Evolutionary conservation across 53 echinoderm and acorn worm species (phyloP), one percentile per base, ranked within the genome.

Genomic region (Pentamera pediparva): DNA sequence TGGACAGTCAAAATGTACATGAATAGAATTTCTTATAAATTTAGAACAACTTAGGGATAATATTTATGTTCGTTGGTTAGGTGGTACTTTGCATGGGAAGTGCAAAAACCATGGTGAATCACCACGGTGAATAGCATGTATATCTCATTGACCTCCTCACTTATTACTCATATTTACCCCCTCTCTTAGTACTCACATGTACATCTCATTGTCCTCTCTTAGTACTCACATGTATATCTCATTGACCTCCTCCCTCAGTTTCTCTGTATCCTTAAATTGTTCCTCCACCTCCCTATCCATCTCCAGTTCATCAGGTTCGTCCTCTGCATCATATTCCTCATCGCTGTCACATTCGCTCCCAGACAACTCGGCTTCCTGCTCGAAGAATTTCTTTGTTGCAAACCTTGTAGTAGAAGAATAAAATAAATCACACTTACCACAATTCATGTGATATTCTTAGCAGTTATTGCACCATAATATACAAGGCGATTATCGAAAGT

Each of bases 261-360:
- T 62, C 2, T 91, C 91, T 60, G 86, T 76, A 25, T 87, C 75
- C 29, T 82, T 87, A 26, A 88, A 50, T 25, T 95, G 79, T 61
- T 91, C 92, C 20, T 88, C 71, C 37, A 80, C 80, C 5, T 82
- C 85, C 39, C 40, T 79, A 24, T 84, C 84, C 38, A 73, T 48
- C 25, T 84, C 81, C 62, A 80, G 40, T 24, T 85, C 91, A 56
- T 95, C 95, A 12, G 79, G 78, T 40, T 78, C 59, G 11, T 95
- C 96, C 28, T 95, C 91, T 1, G 87, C 90, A 65, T 92, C 93
- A 25, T 93, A 93, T 50, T 91, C 81, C 53, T 95, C 96, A 56
- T 95, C 96, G n/a, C 91, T 91, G 3, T 82, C 96, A 19, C 17
- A 78, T 67, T 95, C 96, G 52, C 91, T 91, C 8, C 96, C 96